Base-by-base conservation (phyloP, 2,797 vertebrate species). In the Pipistrellus pygmaeus region DNA sequence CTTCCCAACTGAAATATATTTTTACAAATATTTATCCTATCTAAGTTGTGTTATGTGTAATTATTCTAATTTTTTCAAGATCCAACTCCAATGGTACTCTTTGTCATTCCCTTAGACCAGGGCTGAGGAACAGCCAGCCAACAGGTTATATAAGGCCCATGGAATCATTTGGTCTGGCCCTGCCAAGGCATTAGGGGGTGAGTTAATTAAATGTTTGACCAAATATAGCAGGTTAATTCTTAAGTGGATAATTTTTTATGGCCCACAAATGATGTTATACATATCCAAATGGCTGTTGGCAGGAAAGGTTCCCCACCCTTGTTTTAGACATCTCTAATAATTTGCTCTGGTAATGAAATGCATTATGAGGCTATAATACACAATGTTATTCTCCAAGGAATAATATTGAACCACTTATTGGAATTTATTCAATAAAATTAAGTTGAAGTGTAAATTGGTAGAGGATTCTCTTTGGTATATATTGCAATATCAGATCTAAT, bases 361-460 rank as follows among this genome's bases (percentile, higher is more conserved):
- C 60, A 2, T 69, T 35, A 21, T 12, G 55, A 86, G n/a, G 44
- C 53, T 68, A 17, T 25, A 90, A 68, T 48, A 38, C 6, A 23
- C 21, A 57, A 62, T 80, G 78, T 80, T 69, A 41, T 66, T 83
- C 83, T 75, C 23, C 1, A 85, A 90, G 46, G 20, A 69, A 88
- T 44, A 73, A 27, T 35, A 80, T 35, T 71, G 35, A 80, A 71
- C 66, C 5, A 17, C 30, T 92, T 32, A 1, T 83, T 86, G 62
- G 53, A 82, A 89, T 91, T 89, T 64, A 93, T 30, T 86, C 55
- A 53, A 64, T n/a, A 88, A 95, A 90, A 80, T 91, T 69, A 87
- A 85, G 44, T 76, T 76, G 73, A 38, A 87, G 27, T 44, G 5
- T 53, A 41, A 72, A 76, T 25, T 60, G 9, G 27, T 57, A 87